These are phyloP conservation scores for Rhaphigaster nebulosa DNA, from an alignment of 2,888 invertebrate species.

Conservation along the genomic window DNA sequence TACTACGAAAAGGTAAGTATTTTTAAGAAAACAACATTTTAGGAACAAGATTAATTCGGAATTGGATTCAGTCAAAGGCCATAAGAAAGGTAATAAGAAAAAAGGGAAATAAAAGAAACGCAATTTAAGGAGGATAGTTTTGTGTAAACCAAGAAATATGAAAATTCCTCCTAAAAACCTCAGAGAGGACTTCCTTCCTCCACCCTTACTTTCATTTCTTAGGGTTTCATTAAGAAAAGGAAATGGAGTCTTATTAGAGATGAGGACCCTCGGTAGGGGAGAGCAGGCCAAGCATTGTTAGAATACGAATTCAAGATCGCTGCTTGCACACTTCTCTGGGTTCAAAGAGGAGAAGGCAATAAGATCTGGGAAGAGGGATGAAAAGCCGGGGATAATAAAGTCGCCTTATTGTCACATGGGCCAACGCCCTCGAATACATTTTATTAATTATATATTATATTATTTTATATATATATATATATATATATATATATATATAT, in stretches of 20 bases:
- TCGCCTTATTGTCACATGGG: background rate
- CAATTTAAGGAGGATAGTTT: background rate
- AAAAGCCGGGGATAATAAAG: background rate
- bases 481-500: too few relatives aligned
- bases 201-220: background rate
- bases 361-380: background rate
- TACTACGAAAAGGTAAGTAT: background rate
- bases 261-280: background rate
- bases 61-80: background rate
- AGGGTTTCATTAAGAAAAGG: conserved; percentile 28
- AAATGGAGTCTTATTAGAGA: background rate
- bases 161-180: background rate
- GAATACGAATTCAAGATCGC: background rate
- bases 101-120: background rate
- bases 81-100: background rate
- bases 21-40: background rate
- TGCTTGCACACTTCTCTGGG: background rate
- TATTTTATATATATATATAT: too few relatives aligned
- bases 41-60: background rate
- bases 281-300: background rate
- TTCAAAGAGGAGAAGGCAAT: background rate
- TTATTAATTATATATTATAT: background rate
- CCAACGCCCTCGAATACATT: background rate
- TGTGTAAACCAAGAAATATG: background rate
- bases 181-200: background rate